Evolutionary conservation across 2,113 vertebrate species (phyloP).

Genomic region (Rhinoptilus africanus): DNA sequence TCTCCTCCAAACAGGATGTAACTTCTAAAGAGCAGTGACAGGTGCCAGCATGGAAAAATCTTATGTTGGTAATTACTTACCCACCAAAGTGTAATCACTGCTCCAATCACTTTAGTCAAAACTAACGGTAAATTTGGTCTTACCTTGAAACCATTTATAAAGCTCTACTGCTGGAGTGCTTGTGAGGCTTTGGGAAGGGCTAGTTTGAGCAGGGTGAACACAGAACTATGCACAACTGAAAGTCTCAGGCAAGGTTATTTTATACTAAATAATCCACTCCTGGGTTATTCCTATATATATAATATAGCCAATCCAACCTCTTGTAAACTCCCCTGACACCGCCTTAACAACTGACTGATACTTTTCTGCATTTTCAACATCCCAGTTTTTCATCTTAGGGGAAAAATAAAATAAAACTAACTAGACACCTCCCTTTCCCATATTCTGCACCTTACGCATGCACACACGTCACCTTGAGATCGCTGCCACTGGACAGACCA

Average conservation of each 20-base stretch:
- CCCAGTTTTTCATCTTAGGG: neutral
- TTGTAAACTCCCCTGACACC: neutral
- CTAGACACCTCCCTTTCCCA: neutral
- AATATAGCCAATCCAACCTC: neutral
- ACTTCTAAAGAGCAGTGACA: neutral
- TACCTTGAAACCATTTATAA: neutral
- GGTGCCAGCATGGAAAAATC: neutral
- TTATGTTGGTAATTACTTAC: neutral
- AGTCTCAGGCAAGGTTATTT: neutral
- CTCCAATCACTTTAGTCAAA: neutral
- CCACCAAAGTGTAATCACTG: neutral
- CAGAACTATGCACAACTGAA: neutral
- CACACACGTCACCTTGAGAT: rapidly evolving
- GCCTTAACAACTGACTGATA: neutral
- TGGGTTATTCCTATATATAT: neutral
- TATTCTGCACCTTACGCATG: neutral
- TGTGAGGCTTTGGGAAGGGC: neutral
- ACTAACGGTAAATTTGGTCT: neutral
- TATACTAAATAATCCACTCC: neutral
- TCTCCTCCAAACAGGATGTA: neutral
- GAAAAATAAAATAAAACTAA: neutral
- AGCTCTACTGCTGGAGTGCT: neutral
- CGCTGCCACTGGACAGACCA: neutral
- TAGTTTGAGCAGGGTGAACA: neutral
- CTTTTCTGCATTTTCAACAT: neutral